Evolutionary conservation across 2,797 vertebrate species (phyloP), one percentile per base, ranked within the genome.

Genomic region (Sebastes flavidus): DNA sequence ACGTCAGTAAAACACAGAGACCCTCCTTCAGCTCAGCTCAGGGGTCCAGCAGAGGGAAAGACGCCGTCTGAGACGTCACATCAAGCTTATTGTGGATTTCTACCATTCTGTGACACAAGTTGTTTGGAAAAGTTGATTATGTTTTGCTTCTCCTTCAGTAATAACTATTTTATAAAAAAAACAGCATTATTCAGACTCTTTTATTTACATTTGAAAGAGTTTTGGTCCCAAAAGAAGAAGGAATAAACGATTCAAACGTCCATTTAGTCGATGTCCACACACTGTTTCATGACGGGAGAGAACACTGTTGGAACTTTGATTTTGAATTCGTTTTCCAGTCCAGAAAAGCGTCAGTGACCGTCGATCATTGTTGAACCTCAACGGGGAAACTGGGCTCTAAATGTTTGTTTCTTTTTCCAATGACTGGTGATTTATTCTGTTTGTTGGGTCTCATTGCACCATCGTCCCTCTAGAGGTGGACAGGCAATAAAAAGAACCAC

Each of bases 1-100:
- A 72, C 74, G 58, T 67, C 78, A 49, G 82, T 68, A 42, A 77
- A 76, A 76, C 9, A 75, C 75, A 87, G 68, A 85, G 18, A 49
- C 46, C 42, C 72, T 68, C 65, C 61, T 84, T 78, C 63, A 69
- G 68, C 49, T 78, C 63, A 69, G 68, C 49, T 56, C 9, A 1
- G 36, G 46, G 69, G 46, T 52, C 13, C 38, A 4, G 34, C 34
- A 38, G 60, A 27, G 8, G 36, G 12, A 65, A 24, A 27, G 60
- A 67, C 8, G 49, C 46, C 13, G 52, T 29, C n/a, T 16, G 30
- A 24, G 4, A 61, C 3, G 24, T 14, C 27, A 58, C 38, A 18
- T 6, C 55, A 58, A 1, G 5, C 1, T 3, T 56, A 6, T 4
- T 25, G 27, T 24, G 16, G 8, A 13, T 11, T 71, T 75, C 18